A percentile compares a stretch with the other conserved stretches of the same genome.
Conservation (phyloP, 2,797 vertebrate species). For the Dendrocincla tyrannina region DNA sequence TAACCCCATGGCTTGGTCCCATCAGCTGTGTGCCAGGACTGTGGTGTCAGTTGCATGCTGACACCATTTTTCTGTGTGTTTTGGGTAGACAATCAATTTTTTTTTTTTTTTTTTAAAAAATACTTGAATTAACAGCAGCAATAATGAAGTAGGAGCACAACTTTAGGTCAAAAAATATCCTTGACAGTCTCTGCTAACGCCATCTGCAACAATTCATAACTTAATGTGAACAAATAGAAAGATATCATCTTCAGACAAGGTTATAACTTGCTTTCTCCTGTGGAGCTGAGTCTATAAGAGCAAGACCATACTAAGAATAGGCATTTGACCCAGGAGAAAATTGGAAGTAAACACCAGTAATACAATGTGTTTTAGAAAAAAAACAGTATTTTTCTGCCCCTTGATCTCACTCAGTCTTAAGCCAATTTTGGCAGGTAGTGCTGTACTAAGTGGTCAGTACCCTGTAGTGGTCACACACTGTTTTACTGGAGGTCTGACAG, state of each 20-base stretch:
- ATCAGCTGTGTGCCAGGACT: background rate
- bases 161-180: background rate
- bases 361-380: slow-evolving; percentile 50
- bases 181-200: background rate
- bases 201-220: background rate
- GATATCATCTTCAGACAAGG: background rate
- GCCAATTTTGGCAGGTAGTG: slow-evolving; percentile 66
- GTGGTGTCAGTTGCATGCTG: background rate
- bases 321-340: slow-evolving; percentile 41
- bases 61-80: background rate
- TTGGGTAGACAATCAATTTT: background rate
- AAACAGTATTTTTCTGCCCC: slow-evolving; percentile 60
- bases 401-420: slow-evolving; percentile 65
- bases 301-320: slow-evolving; percentile 40
- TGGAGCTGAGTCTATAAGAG: background rate
- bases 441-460: slow-evolving; percentile 78
- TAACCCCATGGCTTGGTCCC: background rate
- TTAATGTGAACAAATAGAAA: background rate
- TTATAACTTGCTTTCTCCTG: slow-evolving; percentile 13
- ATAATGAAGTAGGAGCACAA: background rate
- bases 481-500: slow-evolving; percentile 76
- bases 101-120: background rate
- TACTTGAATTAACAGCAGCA: background rate
- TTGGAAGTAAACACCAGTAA: slow-evolving; percentile 43
- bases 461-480: slow-evolving; percentile 80